These are phyloP conservation scores for Archegozetes longisetosus DNA, from an alignment of 1,140 invertebrate genomes.

Conservation along the genomic window DNA sequence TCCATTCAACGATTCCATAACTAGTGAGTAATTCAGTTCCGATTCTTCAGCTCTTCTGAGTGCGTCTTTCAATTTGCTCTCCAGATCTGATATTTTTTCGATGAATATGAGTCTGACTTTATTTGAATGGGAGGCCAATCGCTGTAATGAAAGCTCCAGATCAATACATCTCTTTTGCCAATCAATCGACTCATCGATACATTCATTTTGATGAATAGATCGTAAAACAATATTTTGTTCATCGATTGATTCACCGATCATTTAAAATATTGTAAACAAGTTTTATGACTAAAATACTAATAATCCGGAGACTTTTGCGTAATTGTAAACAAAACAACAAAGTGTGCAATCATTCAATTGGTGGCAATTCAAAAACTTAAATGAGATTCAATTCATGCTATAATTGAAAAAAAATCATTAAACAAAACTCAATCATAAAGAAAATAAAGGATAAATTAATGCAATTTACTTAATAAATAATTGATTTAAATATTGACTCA, in stretches of 20 bases:
- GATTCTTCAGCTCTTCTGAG: not conserved
- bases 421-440: too few relatives aligned
- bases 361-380: too few relatives aligned
- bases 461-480: too few relatives aligned
- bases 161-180: not conserved
- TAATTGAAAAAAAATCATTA: too few relatives aligned
- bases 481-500: too few relatives aligned
- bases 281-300: too few relatives aligned
- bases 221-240: not conserved
- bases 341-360: too few relatives aligned
- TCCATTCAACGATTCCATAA: not conserved
- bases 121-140: conserved; percentile 48
- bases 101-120: conserved; percentile 26
- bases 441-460: too few relatives aligned
- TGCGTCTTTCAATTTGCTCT: not conserved
- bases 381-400: too few relatives aligned
- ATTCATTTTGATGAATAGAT: not conserved
- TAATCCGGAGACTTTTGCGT: too few relatives aligned
- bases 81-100: not conserved
- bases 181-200: not conserved
- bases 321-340: too few relatives aligned
- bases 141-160: conserved; percentile 40
- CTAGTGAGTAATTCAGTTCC: not conserved
- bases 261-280: not conserved
- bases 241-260: not conserved